These are phyloP conservation scores for Eupithecia dodoneata DNA, from an alignment of 2,888 invertebrate genomes.

Conservation along the genomic window DNA sequence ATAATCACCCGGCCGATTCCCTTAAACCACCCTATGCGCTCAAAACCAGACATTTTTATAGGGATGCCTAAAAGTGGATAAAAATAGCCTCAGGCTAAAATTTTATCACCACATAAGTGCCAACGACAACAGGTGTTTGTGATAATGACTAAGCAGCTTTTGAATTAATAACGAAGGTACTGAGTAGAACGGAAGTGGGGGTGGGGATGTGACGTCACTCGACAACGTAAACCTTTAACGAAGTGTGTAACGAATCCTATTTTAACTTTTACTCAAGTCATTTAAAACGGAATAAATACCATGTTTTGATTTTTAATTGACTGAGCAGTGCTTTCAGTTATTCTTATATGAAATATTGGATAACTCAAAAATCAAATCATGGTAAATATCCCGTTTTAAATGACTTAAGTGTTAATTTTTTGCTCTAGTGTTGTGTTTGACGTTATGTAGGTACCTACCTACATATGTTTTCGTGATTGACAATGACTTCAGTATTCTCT, in stretches of 20 bases:
- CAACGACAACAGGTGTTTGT: constrained; percentile 76
- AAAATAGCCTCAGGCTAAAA: constrained; percentile 6
- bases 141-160: constrained; percentile 80
- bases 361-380: no score
- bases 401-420: no score
- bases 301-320: no score
- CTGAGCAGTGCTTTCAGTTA: no score
- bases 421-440: no score
- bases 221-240: constrained; percentile 42
- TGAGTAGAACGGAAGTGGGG: constrained; percentile 57
- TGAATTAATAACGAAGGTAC: constrained; percentile 77
- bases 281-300: no score
- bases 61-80: background rate
- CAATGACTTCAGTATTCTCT: no score
- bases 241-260: constrained; percentile 45
- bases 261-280: constrained; percentile 39
- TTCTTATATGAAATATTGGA: no score
- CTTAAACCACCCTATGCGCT: background rate
- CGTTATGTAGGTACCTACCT: no score
- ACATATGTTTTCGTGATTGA: no score
- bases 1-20: background rate
- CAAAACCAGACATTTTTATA: background rate
- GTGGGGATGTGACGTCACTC: constrained; percentile 58
- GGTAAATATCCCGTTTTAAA: no score
- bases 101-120: constrained; percentile 49